Conservation (phyloP, 2,888 invertebrate genomes). For the Tipula helvola region DNA sequence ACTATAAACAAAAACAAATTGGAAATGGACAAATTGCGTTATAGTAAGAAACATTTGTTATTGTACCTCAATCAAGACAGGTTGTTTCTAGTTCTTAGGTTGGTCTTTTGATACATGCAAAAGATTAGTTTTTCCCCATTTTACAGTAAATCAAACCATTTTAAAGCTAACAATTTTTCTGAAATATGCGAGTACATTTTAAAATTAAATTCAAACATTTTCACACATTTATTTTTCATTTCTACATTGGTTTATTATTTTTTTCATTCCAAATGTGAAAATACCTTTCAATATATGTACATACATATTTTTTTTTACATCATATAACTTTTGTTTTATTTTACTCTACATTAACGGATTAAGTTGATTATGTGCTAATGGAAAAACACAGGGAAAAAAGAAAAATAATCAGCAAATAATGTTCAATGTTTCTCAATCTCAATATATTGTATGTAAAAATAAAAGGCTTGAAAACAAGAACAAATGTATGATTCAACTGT, state of each 20-base stretch:
- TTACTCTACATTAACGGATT: not conserved
- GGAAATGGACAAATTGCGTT: not conserved
- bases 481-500: not conserved
- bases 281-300: not conserved
- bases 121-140: no score
- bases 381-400: not conserved
- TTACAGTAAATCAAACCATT: not conserved
- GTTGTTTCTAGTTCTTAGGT: no score
- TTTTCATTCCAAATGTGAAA: not conserved
- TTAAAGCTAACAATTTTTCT: not conserved
- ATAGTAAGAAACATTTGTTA: not conserved
- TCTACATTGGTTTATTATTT: not conserved
- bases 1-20: not conserved
- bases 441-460: not conserved
- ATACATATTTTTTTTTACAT: not conserved
- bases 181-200: not conserved
- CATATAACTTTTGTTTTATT: not conserved
- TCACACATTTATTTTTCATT: not conserved
- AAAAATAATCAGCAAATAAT: not conserved
- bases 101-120: no score
- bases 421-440: not conserved
- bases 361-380: conserved; percentile 4
- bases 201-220: not conserved
- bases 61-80: no score
- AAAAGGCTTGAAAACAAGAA: not conserved